Base-by-base conservation (phyloP, 2,113 vertebrate species). In the Falcunculus frontatus region DNA sequence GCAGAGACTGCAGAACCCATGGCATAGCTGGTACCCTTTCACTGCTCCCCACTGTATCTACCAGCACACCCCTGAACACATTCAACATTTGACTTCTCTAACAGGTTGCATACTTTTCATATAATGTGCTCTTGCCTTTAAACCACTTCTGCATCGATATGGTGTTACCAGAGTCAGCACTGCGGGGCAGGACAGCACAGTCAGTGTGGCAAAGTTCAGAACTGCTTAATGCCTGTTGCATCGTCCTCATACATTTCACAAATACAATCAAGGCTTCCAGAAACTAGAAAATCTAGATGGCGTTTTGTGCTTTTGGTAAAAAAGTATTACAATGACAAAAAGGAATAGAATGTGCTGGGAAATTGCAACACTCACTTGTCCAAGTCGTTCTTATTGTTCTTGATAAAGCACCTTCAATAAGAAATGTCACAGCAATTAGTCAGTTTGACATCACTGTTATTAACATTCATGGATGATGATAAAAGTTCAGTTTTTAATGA, bases 11-110 rank as follows among this genome's bases (percentile, higher is more conserved):
- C 59, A 75, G 62, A 80, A 72, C 8, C 37, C 37, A 12, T 23
- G 63, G 52, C 49, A 46, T 5, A 78, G 77, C 82, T 93, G 53
- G 90, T 67, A 70, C 75, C 86, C 78, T 97, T 97, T 97, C 97
- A 97, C 98, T 98, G 98, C 97, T 98, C 94, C 74, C 96, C 92
- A 84, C 96, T 97, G 93, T 97, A 93, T 92, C 92, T 89, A 22
- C 75, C 87, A 91, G 44, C 84, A 88, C 93, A 88, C 83, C 86
- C 92, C 68, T 94, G 74, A 46, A 77, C 88, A 81, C 94, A 96
- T 95, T 72, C 80, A 90, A 16, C 95, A 84, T 96, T 81, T 94
- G 91, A 92, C 70, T 91, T 78, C 96, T 93, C 60, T 82, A 82
- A 80, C 63, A 89, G 81, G 84, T 63, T 95, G 63, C 93, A 82